phyloP scores from a whole-genome alignment of 2,797 vertebrate species.

The Sebastes kiyomatsui region DNA sequence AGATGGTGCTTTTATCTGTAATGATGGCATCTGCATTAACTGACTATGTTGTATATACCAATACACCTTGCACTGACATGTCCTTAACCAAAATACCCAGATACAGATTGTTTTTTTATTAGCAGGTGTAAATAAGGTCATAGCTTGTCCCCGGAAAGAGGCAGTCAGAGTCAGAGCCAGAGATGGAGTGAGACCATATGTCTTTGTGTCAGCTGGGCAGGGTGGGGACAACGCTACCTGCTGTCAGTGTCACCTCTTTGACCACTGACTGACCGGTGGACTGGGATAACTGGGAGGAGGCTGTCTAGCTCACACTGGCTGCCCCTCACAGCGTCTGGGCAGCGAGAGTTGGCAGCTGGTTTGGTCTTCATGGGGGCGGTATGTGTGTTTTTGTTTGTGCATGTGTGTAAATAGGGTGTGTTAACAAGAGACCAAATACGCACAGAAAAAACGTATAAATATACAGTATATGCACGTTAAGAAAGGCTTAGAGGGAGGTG shows the following conservation, averaged over 20 bases:
- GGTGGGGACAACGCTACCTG: conserved; percentile 45
- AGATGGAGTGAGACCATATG: conserved; percentile 66
- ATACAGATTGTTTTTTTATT: neutral
- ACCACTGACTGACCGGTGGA: conserved; percentile 52
- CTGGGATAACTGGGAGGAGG: conserved; percentile 52
- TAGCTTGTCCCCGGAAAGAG: neutral
- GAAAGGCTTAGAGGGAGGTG: neutral
- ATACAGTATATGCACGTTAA: neutral
- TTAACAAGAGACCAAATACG: neutral
- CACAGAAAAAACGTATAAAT: neutral
- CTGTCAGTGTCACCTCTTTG: conserved; percentile 67
- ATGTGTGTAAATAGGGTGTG: neutral
- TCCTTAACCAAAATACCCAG: neutral
- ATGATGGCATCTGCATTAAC: neutral
- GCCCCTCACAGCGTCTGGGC: conserved; percentile 45
- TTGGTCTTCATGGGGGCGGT: neutral
- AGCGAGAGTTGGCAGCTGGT: conserved; percentile 43
- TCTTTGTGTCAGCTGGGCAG: conserved; percentile 51
- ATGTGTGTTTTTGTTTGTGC: neutral
- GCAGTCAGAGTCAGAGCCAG: conserved; percentile 31
- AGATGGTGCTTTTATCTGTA: neutral
- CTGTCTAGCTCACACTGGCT: conserved; percentile 56
- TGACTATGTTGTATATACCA: neutral
- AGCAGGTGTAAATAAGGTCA: conserved; percentile 9
- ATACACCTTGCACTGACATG: neutral